Conservation (phyloP, 1,140 invertebrate species). For the Leptinotarsa defecta region DNA sequence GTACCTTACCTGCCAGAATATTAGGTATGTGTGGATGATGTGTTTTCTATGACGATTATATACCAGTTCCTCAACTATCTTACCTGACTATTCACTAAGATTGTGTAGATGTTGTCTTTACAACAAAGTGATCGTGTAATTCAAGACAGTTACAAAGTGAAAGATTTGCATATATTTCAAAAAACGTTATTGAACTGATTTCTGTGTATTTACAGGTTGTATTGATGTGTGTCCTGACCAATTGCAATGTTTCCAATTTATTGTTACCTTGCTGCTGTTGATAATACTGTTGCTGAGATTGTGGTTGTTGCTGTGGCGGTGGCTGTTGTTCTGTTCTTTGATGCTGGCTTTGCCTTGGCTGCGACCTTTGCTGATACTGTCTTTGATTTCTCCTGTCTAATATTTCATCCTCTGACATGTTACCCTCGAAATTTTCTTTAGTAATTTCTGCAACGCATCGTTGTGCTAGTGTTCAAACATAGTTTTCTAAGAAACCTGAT, state of each 20-base stretch:
- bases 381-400: slow-evolving; percentile 55
- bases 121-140: not conserved
- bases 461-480: slow-evolving; percentile 52
- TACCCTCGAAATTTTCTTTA: slow-evolving; percentile 74
- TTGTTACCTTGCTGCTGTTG: slow-evolving; percentile 41
- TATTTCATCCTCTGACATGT: slow-evolving; percentile 62
- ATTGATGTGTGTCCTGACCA: not conserved
- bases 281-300: slow-evolving; percentile 42
- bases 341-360: slow-evolving; percentile 58
- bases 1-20: slow-evolving; percentile 9
- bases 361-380: slow-evolving; percentile 61
- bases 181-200: not conserved
- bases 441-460: slow-evolving; percentile 81
- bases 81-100: too few relatives aligned
- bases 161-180: not conserved
- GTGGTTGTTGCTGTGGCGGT: slow-evolving; percentile 43
- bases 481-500: slow-evolving; percentile 46
- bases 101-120: too few relatives aligned
- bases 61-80: too few relatives aligned
- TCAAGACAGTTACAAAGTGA: not conserved
- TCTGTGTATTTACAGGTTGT: not conserved
- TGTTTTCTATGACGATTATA: too few relatives aligned
- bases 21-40: not conserved
- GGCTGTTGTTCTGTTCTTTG: slow-evolving; percentile 54
- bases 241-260: not conserved